These are phyloP conservation scores for Grallaria varia DNA, from an alignment of 2,113 vertebrate species.

Conservation along the genomic window DNA sequence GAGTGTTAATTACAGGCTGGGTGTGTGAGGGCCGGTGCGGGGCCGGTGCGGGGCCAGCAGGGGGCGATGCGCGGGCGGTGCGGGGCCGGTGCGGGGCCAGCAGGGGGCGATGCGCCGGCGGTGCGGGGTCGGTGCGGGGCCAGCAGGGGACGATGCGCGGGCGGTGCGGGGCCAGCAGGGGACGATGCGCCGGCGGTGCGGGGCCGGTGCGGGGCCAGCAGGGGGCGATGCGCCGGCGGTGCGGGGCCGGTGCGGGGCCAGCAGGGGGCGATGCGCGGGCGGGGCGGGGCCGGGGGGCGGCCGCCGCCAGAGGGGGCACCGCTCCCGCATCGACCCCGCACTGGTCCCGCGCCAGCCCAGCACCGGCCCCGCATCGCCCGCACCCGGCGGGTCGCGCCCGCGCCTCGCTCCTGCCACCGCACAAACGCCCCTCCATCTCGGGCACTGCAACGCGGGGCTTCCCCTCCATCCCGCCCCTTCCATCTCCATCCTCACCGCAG, in stretches of 20 bases:
- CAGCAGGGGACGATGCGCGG: too few relatives aligned
- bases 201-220: neutral
- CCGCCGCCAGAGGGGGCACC: neutral
- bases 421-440: neutral
- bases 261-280: neutral
- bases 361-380: neutral
- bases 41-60: neutral
- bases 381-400: neutral
- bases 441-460: too few relatives aligned
- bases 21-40: too few relatives aligned
- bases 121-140: neutral
- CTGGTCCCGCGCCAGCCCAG: too few relatives aligned
- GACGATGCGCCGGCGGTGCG: neutral
- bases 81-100: neutral
- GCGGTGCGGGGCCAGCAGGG: neutral
- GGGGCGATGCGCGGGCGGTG: neutral
- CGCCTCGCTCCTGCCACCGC: neutral
- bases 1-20: neutral
- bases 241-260: neutral
- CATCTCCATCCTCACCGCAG: too few relatives aligned
- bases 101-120: neutral
- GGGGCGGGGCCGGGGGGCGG: neutral
- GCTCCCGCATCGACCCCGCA: too few relatives aligned
- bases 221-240: neutral
- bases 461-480: neutral